Evolutionary conservation across 2,888 invertebrate genomes (phyloP), one percentile per base, ranked within the genome.

Genomic region (Bellardia bayeri): DNA sequence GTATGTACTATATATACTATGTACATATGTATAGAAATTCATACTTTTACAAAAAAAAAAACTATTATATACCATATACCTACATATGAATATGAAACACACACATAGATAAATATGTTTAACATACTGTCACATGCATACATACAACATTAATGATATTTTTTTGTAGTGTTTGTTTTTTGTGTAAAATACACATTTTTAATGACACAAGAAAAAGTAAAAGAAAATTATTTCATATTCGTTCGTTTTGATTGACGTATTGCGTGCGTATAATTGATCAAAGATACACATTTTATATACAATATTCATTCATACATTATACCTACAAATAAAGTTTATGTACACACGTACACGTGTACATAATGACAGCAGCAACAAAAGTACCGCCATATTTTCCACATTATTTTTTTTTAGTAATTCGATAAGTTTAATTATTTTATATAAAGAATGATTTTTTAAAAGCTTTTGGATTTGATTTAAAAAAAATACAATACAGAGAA

Each of bases 261-360:
- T 91, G 93, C 93, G 93, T 93, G 93, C 91, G 91, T 91, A 91
- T 93, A 93, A 93, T 93, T 93, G 92, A 91, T 90, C 79, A 79
- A 69, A 71, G 74, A 81, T 82, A 68, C 30, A 79, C 49, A 42
- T 63, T 42, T n/a, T 68, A 69, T n/a, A 37, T 14, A 49, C 2
- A 14, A 30, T 9, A 56, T 37, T 4, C 37, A 37, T 37, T 37
- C 1, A n/a, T 49, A 23, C 23, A 23, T 14, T 2, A 30, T 64
- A 33, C n/a, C 11, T 16, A 45, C 33, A 51, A 40, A 37, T 64
- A 9, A 5, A 37, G 33, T n/a, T 23, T 54, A 16, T 54, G 16
- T 37, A 9, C 14, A 49, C 11, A 45, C 11, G 51, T 72, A 51
- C 51, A 37, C 71, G 11, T 54, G 42, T 11, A 51, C 23, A 40